These are phyloP conservation scores for Lissonota sp. DNA, from an alignment of 2,888 invertebrate genomes.

Conservation along the genomic window DNA sequence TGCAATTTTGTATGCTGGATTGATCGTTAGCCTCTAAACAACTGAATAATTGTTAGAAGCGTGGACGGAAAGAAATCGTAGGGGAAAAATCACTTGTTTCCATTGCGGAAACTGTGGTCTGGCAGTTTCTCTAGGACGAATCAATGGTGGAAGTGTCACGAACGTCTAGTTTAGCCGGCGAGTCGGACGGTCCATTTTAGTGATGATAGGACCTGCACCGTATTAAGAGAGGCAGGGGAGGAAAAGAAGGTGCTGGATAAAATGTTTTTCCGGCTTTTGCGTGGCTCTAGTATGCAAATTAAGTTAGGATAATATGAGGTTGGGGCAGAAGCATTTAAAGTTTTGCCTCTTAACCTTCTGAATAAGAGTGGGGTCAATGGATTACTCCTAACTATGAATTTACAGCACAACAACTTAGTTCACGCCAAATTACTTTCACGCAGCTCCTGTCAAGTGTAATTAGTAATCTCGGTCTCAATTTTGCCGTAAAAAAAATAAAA, in stretches of 20 bases:
- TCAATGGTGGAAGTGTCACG: conserved; percentile 56
- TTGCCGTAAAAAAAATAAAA: too few relatives aligned
- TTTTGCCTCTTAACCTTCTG: conserved; percentile 47
- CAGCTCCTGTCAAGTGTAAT: too few relatives aligned
- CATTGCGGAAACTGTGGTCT: conserved; percentile 27
- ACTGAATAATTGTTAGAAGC: neutral
- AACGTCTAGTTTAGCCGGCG: conserved; percentile 49
- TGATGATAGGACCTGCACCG: neutral
- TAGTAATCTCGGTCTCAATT: too few relatives aligned
- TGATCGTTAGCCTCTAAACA: too few relatives aligned
- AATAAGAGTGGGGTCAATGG: too few relatives aligned
- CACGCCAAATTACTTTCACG: too few relatives aligned
- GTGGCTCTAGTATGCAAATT: conserved; percentile 62
- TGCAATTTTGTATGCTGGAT: too few relatives aligned
- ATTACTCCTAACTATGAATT: too few relatives aligned
- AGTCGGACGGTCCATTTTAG: conserved; percentile 24
- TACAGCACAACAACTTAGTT: too few relatives aligned
- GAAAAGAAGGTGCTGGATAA: conserved; percentile 33
- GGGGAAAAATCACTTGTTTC: conserved; percentile 9
- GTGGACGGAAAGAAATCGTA: neutral
- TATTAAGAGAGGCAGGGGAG: conserved; percentile 16
- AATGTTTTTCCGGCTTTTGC: conserved; percentile 51
- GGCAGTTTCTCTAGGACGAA: conserved; percentile 46
- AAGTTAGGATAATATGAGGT: too few relatives aligned
- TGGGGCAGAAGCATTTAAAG: conserved; percentile 49